Base-by-base conservation (phyloP, 2,113 vertebrate genomes). In the Poeciliopsis retropinna region DNA sequence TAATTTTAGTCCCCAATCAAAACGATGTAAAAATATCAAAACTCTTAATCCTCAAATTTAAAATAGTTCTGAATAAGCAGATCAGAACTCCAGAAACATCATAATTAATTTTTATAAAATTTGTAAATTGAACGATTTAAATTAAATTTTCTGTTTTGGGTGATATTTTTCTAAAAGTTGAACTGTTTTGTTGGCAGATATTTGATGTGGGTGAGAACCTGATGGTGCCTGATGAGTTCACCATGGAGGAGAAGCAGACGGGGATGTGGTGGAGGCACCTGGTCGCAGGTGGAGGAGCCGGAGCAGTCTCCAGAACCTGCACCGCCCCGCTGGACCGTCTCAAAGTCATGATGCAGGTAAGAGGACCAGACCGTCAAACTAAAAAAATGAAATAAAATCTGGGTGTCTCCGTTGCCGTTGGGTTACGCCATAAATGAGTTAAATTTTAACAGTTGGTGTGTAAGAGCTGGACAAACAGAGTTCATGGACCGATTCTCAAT, bases 231-330 rank as follows among this genome's bases (percentile, higher is more conserved):
- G 98, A 99, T 76, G 98, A 99, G 70, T 99, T 99, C 94, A 98
- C 98, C 0, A 89, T 94, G 17, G 96, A 99, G 80, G 98, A 99
- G 90, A 96, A 95, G 77, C 95, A 94, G 88, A 98, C 96, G 0
- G 98, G 98, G 5, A 97, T 98, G 97, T 99, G 96, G 97, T 99
- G 97, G 98, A 94, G 97, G 30, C 98, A 99, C 77, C 94, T 99
- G 76, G 97, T 97, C 22, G 97, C 98, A 2, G 98, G 98, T 31
- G 98, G 97, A 6, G 97, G 94, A 64, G 98, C 98, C 0, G 98
- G 98, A 19, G 97, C 95, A 0, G 96, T 99, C 37, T 99, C 98
- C 2, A 95, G 98, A 71, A 98, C 97, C 28, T 99, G 95, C 80
- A 99, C 98, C 0, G 98, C 98, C 3, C 98, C 98, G 0, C 92